phyloP scores from a whole-genome alignment of 2,113 vertebrate genomes.

The Lophotis ruficrista region DNA sequence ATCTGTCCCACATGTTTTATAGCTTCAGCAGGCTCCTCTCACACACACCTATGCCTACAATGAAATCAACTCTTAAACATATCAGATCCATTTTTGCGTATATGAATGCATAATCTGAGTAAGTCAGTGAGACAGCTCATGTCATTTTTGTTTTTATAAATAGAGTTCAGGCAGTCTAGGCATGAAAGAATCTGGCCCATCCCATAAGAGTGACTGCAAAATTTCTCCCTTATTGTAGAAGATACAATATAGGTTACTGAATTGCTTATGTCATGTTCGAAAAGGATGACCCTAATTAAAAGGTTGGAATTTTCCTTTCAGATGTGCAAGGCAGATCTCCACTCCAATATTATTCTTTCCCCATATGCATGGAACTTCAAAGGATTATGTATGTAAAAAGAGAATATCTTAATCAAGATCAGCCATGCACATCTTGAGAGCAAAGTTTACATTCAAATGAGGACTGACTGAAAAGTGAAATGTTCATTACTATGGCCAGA shows the following conservation, averaged over 20 bases:
- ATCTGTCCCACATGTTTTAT: neutral
- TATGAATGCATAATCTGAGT: neutral
- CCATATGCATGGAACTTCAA: conserved; percentile 33
- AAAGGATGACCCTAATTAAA: conserved; percentile 7
- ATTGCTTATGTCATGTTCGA: neutral
- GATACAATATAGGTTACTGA: neutral
- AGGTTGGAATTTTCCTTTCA: conserved; percentile 16
- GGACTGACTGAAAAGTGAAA: conserved; percentile 30
- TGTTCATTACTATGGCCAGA: conserved; percentile 32
- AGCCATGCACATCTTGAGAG: conserved; percentile 35
- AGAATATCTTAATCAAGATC: conserved; percentile 69
- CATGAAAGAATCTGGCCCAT: neutral
- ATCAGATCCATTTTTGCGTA: neutral
- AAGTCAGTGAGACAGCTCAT: neutral
- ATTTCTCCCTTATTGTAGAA: neutral
- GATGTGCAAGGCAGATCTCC: conserved; percentile 30
- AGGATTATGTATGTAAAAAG: conserved; percentile 32
- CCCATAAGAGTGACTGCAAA: neutral
- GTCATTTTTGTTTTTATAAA: neutral
- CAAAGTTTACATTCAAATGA: conserved; percentile 53
- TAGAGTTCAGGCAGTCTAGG: neutral
- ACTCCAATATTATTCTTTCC: conserved; percentile 39
- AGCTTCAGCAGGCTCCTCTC: neutral
- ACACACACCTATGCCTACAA: neutral
- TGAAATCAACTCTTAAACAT: neutral